Percentiles rank a stretch among this genome's conserved stretches.
phyloP scores from a whole-genome alignment of 2,888 invertebrate species.

The Teinopalpus imperialis region DNA sequence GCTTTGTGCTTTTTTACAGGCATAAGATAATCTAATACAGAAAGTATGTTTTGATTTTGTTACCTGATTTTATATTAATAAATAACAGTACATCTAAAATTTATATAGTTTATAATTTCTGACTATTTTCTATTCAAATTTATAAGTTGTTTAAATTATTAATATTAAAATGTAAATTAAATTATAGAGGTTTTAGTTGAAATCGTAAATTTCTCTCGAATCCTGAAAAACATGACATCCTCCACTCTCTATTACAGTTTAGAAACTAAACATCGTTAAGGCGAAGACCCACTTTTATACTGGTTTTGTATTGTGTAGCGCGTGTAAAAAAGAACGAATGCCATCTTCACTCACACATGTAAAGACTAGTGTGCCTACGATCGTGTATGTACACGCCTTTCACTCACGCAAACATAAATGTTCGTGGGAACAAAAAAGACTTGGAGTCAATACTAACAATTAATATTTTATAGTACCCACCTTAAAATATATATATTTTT shows the following conservation, averaged over 20 bases:
- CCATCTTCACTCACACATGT: conserved; percentile 58
- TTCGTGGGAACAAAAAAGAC: conserved; percentile 37
- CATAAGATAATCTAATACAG: no score
- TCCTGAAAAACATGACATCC: conserved; percentile 40
- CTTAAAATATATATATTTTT: no score
- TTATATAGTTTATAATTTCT: no score
- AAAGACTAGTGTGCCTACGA: conserved; percentile 41
- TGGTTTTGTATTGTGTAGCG: conserved; percentile 59
- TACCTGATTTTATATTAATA: no score
- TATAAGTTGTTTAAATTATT: no score
- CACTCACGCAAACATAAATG: conserved; percentile 55
- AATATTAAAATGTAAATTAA: no score
- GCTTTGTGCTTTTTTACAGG: no score
- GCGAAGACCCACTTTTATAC: conserved; percentile 64
- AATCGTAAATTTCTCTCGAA: conserved; percentile 20
- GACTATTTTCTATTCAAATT: no score
- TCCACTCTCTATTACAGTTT: conserved; percentile 36
- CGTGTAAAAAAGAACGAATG: conserved; percentile 57
- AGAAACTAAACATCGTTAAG: conserved; percentile 60
- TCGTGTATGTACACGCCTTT: conserved; percentile 64
- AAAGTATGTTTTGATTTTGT: no score
- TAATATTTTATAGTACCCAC: no score
- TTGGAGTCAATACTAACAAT: conserved; percentile 40
- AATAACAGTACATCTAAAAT: no score
- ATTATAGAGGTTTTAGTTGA: not conserved